Evolutionary conservation across 2,888 invertebrate species (phyloP).

Genomic region (Meloe dianella): DNA sequence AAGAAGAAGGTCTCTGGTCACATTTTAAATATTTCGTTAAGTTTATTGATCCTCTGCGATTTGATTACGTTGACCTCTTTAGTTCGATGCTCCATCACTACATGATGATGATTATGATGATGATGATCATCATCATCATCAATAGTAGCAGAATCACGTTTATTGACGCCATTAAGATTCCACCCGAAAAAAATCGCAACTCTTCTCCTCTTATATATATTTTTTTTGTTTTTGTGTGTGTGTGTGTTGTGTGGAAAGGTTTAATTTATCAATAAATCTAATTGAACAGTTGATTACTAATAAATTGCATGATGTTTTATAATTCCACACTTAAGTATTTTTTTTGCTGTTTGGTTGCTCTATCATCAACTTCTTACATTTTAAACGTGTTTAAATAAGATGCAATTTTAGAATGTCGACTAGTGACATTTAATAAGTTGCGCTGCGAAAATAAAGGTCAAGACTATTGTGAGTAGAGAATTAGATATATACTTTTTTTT

Average conservation of each 20-base stretch:
- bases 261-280: not conserved
- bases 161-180: conserved; percentile 4
- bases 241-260: not conserved
- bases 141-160: conserved; percentile 11
- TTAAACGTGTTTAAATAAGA: conserved; percentile 39
- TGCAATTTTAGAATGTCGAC: conserved; percentile 54
- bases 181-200: not conserved
- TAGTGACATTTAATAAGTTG: conserved; percentile 55
- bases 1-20: conserved; percentile 4
- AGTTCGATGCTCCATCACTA: conserved; percentile 27
- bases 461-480: conserved; percentile 31
- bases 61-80: conserved; percentile 38
- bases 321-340: conserved; percentile 26
- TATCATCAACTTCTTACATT: conserved; percentile 35
- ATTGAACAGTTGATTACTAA: conserved; percentile 1
- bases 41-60: conserved; percentile 37
- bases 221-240: too few species aligned
- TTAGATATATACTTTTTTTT: too few species aligned
- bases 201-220: too few species aligned
- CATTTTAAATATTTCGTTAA: conserved; percentile 20
- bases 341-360: too few species aligned
- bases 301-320: conserved; percentile 20
- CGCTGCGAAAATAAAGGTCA: conserved; percentile 47
- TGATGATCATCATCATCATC: conserved; percentile 1
- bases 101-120: not conserved